Evolutionary conservation across 2,113 vertebrate species (phyloP).

Genomic region (Macaca nemestrina): DNA sequence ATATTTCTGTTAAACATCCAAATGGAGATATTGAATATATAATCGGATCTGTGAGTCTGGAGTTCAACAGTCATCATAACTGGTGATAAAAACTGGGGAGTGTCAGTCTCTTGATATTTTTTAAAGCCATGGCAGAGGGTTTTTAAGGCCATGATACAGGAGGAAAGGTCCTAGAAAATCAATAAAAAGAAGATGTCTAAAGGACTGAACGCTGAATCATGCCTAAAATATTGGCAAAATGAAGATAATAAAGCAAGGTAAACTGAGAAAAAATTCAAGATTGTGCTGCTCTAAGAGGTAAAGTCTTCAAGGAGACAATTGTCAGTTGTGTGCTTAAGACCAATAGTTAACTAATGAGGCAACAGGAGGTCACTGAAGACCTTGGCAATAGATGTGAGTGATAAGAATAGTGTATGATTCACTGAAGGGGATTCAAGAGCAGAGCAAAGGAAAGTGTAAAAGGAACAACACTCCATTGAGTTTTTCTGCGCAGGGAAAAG

Average conservation of each 20-base stretch:
- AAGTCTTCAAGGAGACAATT: neutral
- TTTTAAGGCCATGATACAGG: neutral
- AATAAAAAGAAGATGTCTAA: neutral
- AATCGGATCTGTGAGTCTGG: neutral
- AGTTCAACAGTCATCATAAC: neutral
- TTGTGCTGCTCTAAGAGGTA: neutral
- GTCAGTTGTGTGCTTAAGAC: neutral
- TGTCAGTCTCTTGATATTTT: neutral
- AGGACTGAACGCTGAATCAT: neutral
- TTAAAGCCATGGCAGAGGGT: neutral
- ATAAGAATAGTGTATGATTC: neutral
- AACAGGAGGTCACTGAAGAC: neutral
- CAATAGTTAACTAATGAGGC: neutral
- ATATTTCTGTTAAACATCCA: neutral
- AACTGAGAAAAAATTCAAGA: neutral
- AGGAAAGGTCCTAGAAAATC: neutral
- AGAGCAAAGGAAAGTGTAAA: neutral
- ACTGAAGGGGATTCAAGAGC: neutral
- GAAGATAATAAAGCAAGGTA: neutral
- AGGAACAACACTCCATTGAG: rapidly evolving
- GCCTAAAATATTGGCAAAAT: neutral
- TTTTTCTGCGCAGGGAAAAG: neutral
- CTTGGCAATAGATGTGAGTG: neutral
- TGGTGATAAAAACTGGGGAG: neutral
- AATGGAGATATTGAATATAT: neutral